Evolutionary conservation across 2,888 invertebrate species (phyloP).

Genomic region (Drosophila recens): DNA sequence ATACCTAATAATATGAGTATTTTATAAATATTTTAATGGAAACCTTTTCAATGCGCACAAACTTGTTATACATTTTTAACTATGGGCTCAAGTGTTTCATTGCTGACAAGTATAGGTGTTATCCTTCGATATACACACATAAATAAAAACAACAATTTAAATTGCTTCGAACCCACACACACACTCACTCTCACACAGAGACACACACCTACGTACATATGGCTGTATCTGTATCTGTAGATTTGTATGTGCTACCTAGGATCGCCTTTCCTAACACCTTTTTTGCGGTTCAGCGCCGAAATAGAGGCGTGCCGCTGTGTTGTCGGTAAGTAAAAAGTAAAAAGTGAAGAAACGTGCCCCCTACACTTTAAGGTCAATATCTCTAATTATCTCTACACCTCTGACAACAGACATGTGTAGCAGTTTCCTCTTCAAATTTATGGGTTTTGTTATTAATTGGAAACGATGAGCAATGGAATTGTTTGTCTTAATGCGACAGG

Average conservation of each 20-base stretch:
- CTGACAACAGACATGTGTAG: slow-evolving; percentile 66
- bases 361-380: slow-evolving; percentile 66
- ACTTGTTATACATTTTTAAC: neutral
- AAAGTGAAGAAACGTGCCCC: slow-evolving; percentile 65
- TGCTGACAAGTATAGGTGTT: slow-evolving; percentile 2
- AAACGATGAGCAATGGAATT: slow-evolving; percentile 58
- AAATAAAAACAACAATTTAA: slow-evolving; percentile 9
- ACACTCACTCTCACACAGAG: neutral
- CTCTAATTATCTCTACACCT: slow-evolving; percentile 74
- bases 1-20: neutral
- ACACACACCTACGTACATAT: neutral
- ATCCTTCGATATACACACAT: slow-evolving; percentile 8
- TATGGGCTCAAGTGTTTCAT: slow-evolving; percentile 1
- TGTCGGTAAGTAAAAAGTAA: slow-evolving; percentile 77
- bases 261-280: slow-evolving; percentile 76
- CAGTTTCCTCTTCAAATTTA: slow-evolving; percentile 72
- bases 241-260: slow-evolving; percentile 36
- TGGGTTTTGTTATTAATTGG: slow-evolving; percentile 63
- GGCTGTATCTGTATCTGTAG: slow-evolving; percentile 24
- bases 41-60: neutral
- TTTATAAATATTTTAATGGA: neutral
- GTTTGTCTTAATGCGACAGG: slow-evolving; percentile 66
- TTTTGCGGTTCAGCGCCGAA: slow-evolving; percentile 64
- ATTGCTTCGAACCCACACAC: neutral
- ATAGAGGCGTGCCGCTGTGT: slow-evolving; percentile 73